Base-by-base conservation (phyloP, 2,888 invertebrate species). In the Hirtodrosophila cameraria region DNA sequence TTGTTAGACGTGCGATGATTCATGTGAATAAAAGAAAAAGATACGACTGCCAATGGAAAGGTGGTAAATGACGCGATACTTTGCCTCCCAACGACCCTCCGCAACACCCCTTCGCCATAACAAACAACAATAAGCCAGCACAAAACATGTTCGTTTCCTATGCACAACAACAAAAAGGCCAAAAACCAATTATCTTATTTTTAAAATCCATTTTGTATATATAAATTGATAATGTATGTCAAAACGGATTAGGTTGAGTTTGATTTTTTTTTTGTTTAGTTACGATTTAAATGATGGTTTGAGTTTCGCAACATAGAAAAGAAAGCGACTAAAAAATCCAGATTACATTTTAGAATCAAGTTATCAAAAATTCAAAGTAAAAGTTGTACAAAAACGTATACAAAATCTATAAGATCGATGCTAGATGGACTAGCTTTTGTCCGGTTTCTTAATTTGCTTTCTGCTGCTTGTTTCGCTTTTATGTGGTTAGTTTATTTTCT, bases 41-140 rank as follows among this genome's bases (percentile, higher is more conserved):
- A 48, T 13, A 39, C 16, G 13, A 43, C 36, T 48, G 36, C 35
- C n/a, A 70, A 46, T 49, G 52, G 63, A 74, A 70, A 69, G 70
- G 57, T 70, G 63, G 63, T 15, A 46, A 23, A 18, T 74, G 75
- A 74, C 70, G 70, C 49, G 57, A 62, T 69, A 63, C 41, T 38
- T 45, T 46, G 30, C 15, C 46, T 27, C 20, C 5, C 31, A 52
- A 38, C 36, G 38, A 39, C 39, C 62, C 63, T 27, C 12, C 41
- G n/a, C 30, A 11, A 11, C 6, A 8, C 25, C 27, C 27, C 39
- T 7, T 7, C 20, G 5, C 16, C 12, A 15, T 13, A 13, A 38
- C 13, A 13, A 12, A 35, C 33, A 52, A 60, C 28, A 43, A 68
- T 33, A 43, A 31, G n/a, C 8, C 35, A 61, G 16, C 33, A 13